Evolutionary conservation across 2,888 invertebrate species (phyloP), one percentile per base, ranked within the genome.

Genomic region (Campopleginae sp.): DNA sequence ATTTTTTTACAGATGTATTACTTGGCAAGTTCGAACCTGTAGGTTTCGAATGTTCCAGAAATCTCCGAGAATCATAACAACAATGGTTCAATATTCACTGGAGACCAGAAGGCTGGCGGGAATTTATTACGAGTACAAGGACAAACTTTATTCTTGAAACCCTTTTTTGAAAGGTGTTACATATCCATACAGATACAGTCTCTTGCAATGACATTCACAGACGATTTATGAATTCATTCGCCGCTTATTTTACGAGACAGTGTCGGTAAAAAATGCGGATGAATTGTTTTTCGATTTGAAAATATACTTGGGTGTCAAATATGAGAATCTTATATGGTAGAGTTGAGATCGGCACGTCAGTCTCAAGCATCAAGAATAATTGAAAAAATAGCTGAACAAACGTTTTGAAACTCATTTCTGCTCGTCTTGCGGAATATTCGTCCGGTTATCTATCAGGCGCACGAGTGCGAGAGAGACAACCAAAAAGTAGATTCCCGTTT

Each of bases 41-140:
- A n/a, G 51, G 7, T 58, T 72, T 48, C 63, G 80, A 80, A 80
- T 14, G 23, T 80, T 72, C 80, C 63, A 71, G 80, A 80, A 58
- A 14, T 44, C 17, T 58, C 46, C 31, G 58, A 68, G 44, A 72
- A 58, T 42, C 38, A 38, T 54, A 58, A 27, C 31, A 58, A 27
- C 31, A 51, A 51, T 48, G 27, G 8, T 74, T 61, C 38, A 33
- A 74, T 71, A 14, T 33, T 54, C 46, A 48, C 33, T 71, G 27
- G 19, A 38, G 19, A 71, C 17, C 8, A 3, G 19, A 71, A 54
- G 12, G 38, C 19, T 10, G 23, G 42, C n/a, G 12, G 8, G 42
- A 12, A 12, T 10, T 66, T 66, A 5, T 38, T 42, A 19, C 19
- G 23, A 44, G 38, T 66, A 66, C 5, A 42, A 12, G 38, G 66